These are phyloP conservation scores for Vulpes lagopus DNA, from an alignment of 2,113 vertebrate species.

Conservation along the genomic window DNA sequence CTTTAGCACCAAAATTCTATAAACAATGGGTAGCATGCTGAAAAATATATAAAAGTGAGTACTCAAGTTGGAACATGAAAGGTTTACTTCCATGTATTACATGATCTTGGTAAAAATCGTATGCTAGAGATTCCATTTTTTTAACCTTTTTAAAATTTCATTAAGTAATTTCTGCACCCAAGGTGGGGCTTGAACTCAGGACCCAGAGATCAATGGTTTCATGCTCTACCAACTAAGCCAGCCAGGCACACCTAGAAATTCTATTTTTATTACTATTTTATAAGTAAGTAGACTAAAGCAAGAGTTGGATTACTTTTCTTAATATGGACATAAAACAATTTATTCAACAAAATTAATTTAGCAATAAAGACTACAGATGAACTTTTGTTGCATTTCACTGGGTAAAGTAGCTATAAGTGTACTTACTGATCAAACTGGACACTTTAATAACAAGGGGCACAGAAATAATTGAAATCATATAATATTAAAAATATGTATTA, in stretches of 20 bases:
- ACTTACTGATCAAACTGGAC: not conserved
- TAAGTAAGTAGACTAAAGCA: slow-evolving; percentile 15
- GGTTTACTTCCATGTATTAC: not conserved
- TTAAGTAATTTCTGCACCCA: not conserved
- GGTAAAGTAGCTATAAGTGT: not conserved
- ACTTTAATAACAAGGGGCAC: not conserved
- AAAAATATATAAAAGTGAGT: not conserved
- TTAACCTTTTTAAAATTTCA: not conserved
- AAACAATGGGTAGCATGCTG: not conserved
- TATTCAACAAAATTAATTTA: not conserved
- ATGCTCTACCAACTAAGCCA: not conserved
- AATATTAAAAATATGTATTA: not conserved
- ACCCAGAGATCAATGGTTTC: not conserved
- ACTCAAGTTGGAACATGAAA: not conserved
- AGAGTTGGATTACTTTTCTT: not conserved
- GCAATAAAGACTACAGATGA: not conserved
- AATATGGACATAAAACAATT: slow-evolving; percentile 5
- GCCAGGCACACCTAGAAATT: not conserved
- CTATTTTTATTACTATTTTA: slow-evolving; percentile 13
- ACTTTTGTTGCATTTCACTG: not conserved
- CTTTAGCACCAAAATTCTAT: not conserved
- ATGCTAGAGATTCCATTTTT: not conserved
- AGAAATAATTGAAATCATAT: slow-evolving; percentile 18
- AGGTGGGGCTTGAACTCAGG: not conserved
- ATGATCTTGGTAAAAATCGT: not conserved